Conservation (phyloP, 2,888 invertebrate genomes). For the Elysia crispata region DNA sequence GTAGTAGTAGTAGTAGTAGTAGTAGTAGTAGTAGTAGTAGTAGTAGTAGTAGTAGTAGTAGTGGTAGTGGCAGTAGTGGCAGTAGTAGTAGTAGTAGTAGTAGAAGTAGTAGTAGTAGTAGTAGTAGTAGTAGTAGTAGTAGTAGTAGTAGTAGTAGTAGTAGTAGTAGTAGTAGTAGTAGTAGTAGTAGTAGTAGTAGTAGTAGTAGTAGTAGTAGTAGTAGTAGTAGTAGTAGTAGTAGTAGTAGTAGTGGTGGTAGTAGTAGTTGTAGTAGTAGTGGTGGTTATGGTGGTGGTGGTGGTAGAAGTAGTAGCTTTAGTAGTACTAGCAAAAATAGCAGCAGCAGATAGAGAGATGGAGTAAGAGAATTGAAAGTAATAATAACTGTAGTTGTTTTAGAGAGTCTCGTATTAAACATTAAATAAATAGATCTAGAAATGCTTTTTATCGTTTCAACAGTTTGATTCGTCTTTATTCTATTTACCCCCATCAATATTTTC, state of each 20-base stretch:
- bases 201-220: neutral
- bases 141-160: neutral
- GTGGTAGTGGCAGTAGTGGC: neutral
- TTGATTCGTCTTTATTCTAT: no score
- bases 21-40: neutral
- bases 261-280: neutral
- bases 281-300: no score
- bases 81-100: constrained; percentile 16
- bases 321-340: no score
- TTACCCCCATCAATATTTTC: no score
- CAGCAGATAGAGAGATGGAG: no score
- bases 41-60: neutral
- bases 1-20: constrained; percentile 5
- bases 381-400: no score
- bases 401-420: no score
- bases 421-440: no score
- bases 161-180: constrained; percentile 15
- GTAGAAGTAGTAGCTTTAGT: no score
- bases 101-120: constrained; percentile 3
- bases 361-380: no score
- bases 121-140: neutral
- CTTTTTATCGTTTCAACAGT: no score
- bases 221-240: constrained; percentile 6
- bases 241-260: constrained; percentile 4
- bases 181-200: no score